Conservation (phyloP, 30 jellyfish, hydroid and myxozoan species). For the Rhopilema esculentum region DNA sequence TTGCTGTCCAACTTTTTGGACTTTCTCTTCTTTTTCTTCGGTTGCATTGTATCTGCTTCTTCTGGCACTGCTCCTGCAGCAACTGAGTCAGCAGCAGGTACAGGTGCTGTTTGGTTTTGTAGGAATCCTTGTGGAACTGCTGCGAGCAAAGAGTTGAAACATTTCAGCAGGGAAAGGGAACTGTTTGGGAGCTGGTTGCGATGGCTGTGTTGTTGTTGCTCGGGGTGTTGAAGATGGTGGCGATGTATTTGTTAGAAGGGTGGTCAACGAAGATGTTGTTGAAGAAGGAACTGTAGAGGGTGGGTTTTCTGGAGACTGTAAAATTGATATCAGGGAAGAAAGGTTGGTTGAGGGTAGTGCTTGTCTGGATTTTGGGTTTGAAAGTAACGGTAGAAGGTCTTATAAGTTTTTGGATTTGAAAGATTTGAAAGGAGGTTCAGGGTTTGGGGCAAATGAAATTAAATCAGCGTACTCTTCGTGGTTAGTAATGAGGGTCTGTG, state of each 20-base stretch:
- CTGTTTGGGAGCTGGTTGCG: no score
- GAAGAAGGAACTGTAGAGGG: neutral
- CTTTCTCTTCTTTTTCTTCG: neutral
- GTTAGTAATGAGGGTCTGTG: neutral
- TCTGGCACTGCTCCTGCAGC: neutral
- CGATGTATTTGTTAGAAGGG: neutral
- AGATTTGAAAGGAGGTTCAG: slow-evolving; percentile 21
- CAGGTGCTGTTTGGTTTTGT: no score
- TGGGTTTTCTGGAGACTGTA: no score
- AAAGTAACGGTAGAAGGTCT: slow-evolving; percentile 11
- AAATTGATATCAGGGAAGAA: no score
- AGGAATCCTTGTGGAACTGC: no score
- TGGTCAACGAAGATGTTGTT: neutral
- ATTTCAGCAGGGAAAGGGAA: no score
- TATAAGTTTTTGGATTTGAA: slow-evolving; percentile 1
- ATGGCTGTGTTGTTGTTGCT: neutral
- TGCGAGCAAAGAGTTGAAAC: no score
- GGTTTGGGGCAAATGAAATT: slow-evolving; percentile 24
- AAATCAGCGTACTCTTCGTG: neutral
- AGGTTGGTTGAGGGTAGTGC: no score
- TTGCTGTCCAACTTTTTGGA: neutral
- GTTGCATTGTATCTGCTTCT: neutral
- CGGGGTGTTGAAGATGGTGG: neutral
- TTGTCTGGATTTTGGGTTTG: neutral
- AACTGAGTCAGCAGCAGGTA: neutral